phyloP scores from a whole-genome alignment of 2,113 vertebrate species.

The Neolamprologus brichardi region DNA sequence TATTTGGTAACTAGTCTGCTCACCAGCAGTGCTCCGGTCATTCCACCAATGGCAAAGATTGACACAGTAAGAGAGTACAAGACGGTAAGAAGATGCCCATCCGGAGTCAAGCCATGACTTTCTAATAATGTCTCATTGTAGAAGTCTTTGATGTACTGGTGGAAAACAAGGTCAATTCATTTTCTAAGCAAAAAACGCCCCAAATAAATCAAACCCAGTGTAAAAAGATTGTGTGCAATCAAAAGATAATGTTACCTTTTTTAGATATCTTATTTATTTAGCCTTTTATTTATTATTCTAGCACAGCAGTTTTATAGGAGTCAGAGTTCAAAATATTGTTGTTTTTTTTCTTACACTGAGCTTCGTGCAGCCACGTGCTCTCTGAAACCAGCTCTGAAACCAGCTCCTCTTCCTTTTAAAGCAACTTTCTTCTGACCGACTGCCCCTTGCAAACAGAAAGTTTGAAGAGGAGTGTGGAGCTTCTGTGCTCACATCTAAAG shows the following conservation, averaged over 20 bases:
- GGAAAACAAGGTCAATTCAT: background rate
- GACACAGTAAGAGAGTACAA: conserved; percentile 86
- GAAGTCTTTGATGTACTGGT: conserved; percentile 85
- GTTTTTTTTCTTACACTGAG: background rate
- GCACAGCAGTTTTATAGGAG: background rate
- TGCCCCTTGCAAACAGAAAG: background rate
- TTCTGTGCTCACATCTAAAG: background rate
- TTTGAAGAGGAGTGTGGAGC: background rate
- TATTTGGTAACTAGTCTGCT: conserved; percentile 76
- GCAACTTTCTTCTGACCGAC: background rate
- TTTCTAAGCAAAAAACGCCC: rapidly evolving
- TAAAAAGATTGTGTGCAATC: background rate
- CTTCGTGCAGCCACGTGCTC: rapidly evolving
- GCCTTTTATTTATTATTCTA: background rate
- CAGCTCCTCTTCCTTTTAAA: background rate
- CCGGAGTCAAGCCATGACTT: conserved; percentile 51
- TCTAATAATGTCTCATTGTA: conserved; percentile 75
- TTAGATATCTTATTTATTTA: background rate
- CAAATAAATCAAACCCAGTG: background rate
- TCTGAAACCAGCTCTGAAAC: background rate
- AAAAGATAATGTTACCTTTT: background rate
- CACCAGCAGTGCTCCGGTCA: conserved; percentile 79
- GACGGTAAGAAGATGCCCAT: conserved; percentile 65
- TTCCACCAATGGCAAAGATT: conserved; percentile 83
- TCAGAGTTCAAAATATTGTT: background rate